Evolutionary conservation across 1,140 invertebrate species (phyloP).

Genomic region (Aleiodes sp.): DNA sequence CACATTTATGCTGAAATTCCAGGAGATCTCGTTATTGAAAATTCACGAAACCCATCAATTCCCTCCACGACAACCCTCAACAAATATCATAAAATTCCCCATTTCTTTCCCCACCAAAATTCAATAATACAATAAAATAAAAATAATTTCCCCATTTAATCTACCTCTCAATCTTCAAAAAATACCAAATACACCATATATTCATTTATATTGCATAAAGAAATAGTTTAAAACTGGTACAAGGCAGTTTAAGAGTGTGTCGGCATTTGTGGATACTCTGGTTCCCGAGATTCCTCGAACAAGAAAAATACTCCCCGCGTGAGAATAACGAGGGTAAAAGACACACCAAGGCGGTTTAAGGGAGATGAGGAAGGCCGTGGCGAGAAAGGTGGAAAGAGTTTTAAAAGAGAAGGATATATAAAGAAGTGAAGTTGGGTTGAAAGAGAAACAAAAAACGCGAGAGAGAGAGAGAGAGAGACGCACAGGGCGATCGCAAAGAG

Average conservation of each 20-base stretch:
- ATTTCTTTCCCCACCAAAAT: no score
- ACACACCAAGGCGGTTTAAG: background rate
- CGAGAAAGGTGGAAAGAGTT: background rate
- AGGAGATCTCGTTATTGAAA: no score
- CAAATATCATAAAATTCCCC: no score
- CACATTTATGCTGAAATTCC: no score
- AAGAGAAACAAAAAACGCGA: background rate
- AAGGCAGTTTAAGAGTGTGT: no score
- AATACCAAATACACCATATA: no score
- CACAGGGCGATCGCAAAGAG: constrained; percentile 19
- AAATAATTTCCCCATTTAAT: no score
- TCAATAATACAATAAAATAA: no score
- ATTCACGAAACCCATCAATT: no score
- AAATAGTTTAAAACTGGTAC: background rate
- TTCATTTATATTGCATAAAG: background rate
- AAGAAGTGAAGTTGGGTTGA: background rate
- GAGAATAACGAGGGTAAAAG: constrained; percentile 22
- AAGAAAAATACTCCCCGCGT: constrained; percentile 15
- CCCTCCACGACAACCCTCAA: no score
- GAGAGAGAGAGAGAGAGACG: background rate
- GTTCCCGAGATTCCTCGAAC: constrained; percentile 1
- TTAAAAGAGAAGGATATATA: background rate
- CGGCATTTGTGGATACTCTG: constrained; percentile 9
- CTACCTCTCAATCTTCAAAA: no score
- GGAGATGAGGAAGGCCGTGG: constrained; percentile 15